Conservation (phyloP, 2,888 invertebrate species). For the Lithosia quadra region DNA sequence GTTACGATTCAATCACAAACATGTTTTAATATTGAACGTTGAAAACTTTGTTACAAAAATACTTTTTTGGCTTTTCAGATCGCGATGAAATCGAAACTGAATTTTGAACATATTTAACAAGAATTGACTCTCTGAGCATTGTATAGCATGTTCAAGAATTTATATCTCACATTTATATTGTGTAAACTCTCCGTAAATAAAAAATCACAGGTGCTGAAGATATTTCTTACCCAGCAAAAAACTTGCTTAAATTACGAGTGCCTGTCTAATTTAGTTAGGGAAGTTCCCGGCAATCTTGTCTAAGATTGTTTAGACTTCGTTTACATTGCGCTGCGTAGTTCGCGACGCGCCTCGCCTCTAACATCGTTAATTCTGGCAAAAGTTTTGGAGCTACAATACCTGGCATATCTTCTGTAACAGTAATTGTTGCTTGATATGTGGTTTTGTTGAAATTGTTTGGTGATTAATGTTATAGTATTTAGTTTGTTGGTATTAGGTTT, state of each 20-base stretch:
- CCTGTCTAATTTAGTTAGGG: conserved; percentile 43
- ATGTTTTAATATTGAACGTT: no score
- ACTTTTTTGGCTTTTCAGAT: no score
- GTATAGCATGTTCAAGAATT: not conserved
- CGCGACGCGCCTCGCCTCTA: conserved; percentile 33
- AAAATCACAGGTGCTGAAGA: conserved; percentile 17
- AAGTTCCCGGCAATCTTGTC: conserved; percentile 41
- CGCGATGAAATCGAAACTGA: no score
- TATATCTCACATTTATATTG: not conserved
- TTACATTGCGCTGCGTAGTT: conserved; percentile 43
- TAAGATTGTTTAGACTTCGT: conserved; percentile 51
- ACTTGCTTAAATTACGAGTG: conserved; percentile 24
- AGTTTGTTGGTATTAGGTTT: not conserved
- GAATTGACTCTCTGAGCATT: not conserved
- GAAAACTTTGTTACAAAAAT: no score
- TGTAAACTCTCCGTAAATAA: not conserved
- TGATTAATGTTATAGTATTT: conserved; percentile 10
- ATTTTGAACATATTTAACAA: no score
- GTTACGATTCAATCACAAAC: no score
- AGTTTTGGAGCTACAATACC: conserved; percentile 29
- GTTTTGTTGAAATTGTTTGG: conserved; percentile 17
- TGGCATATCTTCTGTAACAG: conserved; percentile 6
- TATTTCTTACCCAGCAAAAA: conserved; percentile 14
- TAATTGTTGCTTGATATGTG: conserved; percentile 22
- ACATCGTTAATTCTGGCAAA: conserved; percentile 38